Percentiles rank a stretch among this genome's conserved stretches.
These are phyloP conservation scores for Labeo rohita DNA, from an alignment of 2,113 vertebrate genomes.

Conservation along the genomic window DNA sequence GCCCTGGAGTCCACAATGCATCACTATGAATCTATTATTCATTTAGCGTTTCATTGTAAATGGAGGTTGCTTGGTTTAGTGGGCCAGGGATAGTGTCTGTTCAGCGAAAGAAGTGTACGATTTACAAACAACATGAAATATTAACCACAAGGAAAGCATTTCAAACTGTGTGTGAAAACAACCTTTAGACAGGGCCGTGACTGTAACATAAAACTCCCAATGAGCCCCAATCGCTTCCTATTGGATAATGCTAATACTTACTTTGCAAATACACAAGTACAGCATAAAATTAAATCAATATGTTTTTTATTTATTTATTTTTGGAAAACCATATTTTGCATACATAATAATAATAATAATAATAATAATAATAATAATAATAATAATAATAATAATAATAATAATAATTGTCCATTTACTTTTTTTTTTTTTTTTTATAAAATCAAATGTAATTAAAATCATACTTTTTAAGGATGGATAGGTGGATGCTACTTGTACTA, in stretches of 20 bases:
- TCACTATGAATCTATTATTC: slow-evolving; percentile 31
- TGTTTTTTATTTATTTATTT: too few species aligned
- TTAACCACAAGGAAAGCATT: slow-evolving; percentile 28
- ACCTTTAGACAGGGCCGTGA: not conserved
- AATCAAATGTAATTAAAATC: too few species aligned
- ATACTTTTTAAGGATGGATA: too few species aligned
- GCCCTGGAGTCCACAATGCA: not conserved
- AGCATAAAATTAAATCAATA: too few species aligned
- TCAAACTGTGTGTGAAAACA: slow-evolving; percentile 24
- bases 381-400: too few species aligned
- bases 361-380: too few species aligned
- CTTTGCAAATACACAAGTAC: too few species aligned
- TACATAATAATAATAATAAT: too few species aligned
- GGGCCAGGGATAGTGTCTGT: slow-evolving; percentile 11
- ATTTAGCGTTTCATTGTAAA: slow-evolving; percentile 21
- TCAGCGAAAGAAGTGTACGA: slow-evolving; percentile 11
- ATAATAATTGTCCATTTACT: too few species aligned
- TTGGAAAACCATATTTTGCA: too few species aligned
- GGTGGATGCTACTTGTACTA: too few species aligned
- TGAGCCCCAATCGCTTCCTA: not conserved
- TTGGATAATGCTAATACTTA: not conserved
- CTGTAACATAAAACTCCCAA: slow-evolving; percentile 3
- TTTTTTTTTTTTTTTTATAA: too few species aligned
- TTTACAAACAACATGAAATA: slow-evolving; percentile 40
- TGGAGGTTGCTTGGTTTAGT: slow-evolving; percentile 17